A percentile compares a stretch with the other conserved stretches of the same genome.
Evolutionary conservation across 2,797 vertebrate species (phyloP).

Genomic region (Mus minutoides): DNA sequence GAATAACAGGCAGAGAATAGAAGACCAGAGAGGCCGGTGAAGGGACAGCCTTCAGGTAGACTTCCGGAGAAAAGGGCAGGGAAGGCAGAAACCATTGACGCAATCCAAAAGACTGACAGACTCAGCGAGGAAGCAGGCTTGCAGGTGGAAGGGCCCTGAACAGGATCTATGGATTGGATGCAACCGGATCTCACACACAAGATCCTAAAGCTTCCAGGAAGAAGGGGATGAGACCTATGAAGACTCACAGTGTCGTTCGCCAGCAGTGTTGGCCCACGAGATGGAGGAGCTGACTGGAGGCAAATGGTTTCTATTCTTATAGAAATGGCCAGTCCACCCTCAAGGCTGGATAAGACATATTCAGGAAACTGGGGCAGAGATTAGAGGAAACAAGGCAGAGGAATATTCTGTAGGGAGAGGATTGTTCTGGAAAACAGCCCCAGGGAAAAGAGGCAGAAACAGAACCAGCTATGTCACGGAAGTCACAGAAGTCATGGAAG

Average conservation of each 20-base stretch:
- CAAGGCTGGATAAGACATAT: neutral
- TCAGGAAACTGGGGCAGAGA: neutral
- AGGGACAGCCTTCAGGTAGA: neutral
- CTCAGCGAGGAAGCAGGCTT: neutral
- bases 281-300: neutral
- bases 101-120: neutral
- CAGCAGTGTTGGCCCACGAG: neutral
- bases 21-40: neutral
- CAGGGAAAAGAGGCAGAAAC: conserved; percentile 8
- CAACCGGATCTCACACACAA: neutral
- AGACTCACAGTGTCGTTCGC: neutral
- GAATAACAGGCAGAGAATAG: neutral
- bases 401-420: neutral
- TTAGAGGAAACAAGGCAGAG: neutral
- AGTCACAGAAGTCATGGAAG: neutral
- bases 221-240: neutral
- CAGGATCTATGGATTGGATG: accelerated
- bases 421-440: neutral
- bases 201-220: neutral
- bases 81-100: neutral
- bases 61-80: neutral
- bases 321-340: neutral
- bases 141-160: neutral
- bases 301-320: neutral
- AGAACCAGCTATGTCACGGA: accelerated